These are phyloP conservation scores for Ptycholaimellus sp. DNA, from an alignment of 2,888 invertebrate species.

Conservation along the genomic window DNA sequence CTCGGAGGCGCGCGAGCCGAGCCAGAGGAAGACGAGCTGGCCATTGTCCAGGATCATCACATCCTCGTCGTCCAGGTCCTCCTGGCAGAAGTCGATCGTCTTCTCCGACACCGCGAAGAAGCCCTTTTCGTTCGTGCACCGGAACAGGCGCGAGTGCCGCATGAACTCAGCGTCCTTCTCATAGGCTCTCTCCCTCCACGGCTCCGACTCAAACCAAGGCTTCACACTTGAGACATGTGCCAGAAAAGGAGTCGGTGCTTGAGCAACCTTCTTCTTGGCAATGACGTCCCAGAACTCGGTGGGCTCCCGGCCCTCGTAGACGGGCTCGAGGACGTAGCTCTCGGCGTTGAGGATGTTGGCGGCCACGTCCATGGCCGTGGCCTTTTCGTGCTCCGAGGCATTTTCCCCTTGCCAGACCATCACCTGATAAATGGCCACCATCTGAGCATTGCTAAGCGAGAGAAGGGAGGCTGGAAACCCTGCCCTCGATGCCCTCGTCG, in stretches of 20 bases:
- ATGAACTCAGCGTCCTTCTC: conserved; percentile 55
- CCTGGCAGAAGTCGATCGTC: conserved; percentile 92
- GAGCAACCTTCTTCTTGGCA: conserved; percentile 19
- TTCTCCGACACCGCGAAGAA: conserved; percentile 97
- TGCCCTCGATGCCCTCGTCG: conserved; percentile 8
- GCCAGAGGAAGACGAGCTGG: conserved; percentile 86
- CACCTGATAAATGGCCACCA: conserved; percentile 1
- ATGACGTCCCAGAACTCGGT: conserved; percentile 18
- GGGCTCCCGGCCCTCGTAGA: conserved; percentile 18
- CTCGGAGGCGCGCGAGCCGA: conserved; percentile 83
- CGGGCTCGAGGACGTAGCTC: conserved; percentile 2
- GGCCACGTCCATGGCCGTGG: conserved; percentile 6
- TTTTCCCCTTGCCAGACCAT: conserved; percentile 6
- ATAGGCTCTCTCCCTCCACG: conserved; percentile 11
- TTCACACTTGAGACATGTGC: no score
- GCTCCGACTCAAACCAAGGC: conserved; percentile 5
- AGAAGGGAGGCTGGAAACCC: no score
- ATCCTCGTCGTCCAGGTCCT: conserved; percentile 94
- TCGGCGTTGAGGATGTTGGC: conserved; percentile 7
- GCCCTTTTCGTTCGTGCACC: conserved; percentile 96
- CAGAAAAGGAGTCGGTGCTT: conserved; percentile 7
- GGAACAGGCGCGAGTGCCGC: conserved; percentile 69
- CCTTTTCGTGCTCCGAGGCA: conserved; percentile 6
- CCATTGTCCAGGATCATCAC: conserved; percentile 98
- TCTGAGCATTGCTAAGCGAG: neutral